Percentiles rank a stretch among this genome's conserved stretches.
Conservation (phyloP, 2,113 vertebrate genomes). For the Oreochromis niloticus region DNA sequence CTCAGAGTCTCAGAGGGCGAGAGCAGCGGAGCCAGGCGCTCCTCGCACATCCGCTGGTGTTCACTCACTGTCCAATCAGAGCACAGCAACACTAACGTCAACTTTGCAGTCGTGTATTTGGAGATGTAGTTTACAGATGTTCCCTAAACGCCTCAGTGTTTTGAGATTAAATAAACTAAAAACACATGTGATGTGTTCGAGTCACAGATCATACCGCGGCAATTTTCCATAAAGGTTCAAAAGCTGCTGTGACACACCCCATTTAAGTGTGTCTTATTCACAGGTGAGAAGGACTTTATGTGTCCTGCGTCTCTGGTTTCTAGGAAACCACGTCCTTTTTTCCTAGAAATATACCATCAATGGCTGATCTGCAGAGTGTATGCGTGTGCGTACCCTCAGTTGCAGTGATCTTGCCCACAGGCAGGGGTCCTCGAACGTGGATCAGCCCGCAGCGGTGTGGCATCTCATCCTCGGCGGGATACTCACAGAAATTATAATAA, state of each 20-base stretch:
- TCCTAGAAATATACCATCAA: neutral
- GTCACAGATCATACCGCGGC: rapidly evolving
- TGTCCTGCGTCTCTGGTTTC: neutral
- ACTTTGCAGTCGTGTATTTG: neutral
- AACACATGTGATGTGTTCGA: rapidly evolving
- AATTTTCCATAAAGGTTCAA: neutral
- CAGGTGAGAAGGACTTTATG: neutral
- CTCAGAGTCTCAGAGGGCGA: constrained; percentile 77
- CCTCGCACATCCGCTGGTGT: constrained; percentile 85
- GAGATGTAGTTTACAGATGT: rapidly evolving
- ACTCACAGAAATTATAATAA: constrained; percentile 89
- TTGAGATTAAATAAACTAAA: neutral
- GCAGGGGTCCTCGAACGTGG: constrained; percentile 84
- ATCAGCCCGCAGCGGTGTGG: constrained; percentile 90
- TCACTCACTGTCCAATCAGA: constrained; percentile 74
- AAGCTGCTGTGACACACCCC: neutral
- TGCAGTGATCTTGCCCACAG: constrained; percentile 80
- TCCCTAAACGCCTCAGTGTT: neutral
- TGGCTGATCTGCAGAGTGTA: neutral
- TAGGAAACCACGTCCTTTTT: neutral
- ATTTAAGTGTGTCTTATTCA: rapidly evolving
- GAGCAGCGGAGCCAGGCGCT: constrained; percentile 79
- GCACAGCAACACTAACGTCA: neutral
- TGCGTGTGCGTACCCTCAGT: constrained; percentile 72
- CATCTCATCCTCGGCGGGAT: constrained; percentile 89